phyloP scores from a whole-genome alignment of 2,888 invertebrate genomes.

The Drosophila imparisetae region DNA sequence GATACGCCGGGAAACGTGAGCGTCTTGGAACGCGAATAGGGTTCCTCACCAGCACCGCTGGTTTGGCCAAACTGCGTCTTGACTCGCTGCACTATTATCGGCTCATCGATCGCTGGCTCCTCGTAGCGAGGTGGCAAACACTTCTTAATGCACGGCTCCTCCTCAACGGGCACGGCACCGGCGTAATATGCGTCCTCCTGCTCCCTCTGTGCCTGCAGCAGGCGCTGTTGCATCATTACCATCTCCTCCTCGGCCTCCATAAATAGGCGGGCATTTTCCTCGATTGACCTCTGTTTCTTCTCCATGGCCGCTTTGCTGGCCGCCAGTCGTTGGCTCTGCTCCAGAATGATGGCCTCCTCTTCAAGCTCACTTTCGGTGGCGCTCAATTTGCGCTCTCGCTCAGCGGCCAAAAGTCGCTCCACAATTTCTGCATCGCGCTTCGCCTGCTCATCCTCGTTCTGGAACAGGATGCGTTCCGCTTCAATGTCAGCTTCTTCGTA shows the following conservation, averaged over 20 bases:
- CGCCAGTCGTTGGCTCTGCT: constrained; percentile 52
- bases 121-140: constrained; percentile 58
- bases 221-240: constrained; percentile 78
- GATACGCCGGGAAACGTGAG: constrained; percentile 80
- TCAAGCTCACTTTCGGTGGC: constrained; percentile 70
- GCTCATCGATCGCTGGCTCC: constrained; percentile 48
- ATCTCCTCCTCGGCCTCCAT: constrained; percentile 83
- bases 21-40: constrained; percentile 71
- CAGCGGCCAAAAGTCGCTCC: constrained; percentile 64
- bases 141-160: constrained; percentile 72
- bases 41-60: constrained; percentile 61
- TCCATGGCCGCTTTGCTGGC: constrained; percentile 57
- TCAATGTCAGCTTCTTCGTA: constrained; percentile 49
- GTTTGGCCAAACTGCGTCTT: constrained; percentile 83
- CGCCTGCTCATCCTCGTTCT: constrained; percentile 58
- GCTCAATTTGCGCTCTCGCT: constrained; percentile 64
- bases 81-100: constrained; percentile 68
- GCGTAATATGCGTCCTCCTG: constrained; percentile 63
- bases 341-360: constrained; percentile 57
- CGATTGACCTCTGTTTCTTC: constrained; percentile 74
- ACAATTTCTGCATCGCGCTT: constrained; percentile 64
- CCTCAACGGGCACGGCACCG: constrained; percentile 68
- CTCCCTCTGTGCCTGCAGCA: constrained; percentile 58
- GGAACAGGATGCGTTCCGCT: constrained; percentile 51
- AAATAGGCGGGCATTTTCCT: constrained; percentile 81